Base-by-base conservation (phyloP, 2,888 invertebrate species). In the Folsomia manolachei region DNA sequence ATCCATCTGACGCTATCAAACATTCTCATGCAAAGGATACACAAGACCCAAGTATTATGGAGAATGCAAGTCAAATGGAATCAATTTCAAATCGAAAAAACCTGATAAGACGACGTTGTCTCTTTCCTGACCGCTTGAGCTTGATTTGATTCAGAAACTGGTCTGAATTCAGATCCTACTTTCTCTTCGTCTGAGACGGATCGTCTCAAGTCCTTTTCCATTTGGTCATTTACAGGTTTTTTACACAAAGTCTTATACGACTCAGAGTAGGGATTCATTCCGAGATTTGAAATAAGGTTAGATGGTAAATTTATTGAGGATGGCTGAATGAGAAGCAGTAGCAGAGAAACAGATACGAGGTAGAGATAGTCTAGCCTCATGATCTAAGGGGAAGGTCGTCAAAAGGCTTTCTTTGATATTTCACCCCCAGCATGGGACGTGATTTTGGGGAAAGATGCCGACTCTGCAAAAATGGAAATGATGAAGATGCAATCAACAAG, bases 401-500 rank as follows among this genome's bases (percentile, higher is more conserved):
- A 39, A 39, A 39, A 39, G 39, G 14, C 14, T 39, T 39, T 39
- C 39, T 39, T 39, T 39, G 39, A 39, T 39, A 39, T 39, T 14
- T 39, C 39, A 39, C 39, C 4, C n/a, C 7, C 39, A 39, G 39
- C 7, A 39, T 14, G 39, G 39, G 39, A 39, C 39, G 39, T 66
- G 65, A 66, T 66, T 66, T 2, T 39, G 65, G 2, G 23, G 23
- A 52, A 27, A 64, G 51, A 27, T 24, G 65, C 25, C 51, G 65
- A 66, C 27, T 66, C 65, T 51, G 65, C 65, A 51, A 51, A 66
- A 66, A 66, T 66, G 65, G 65, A 51, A 66, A 66, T 66, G 27
- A 66, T 56, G 56, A 19, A 56, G 56, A 56, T 56, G 56, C 19
- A 56, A 56, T 56, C 56, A 56, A 56, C 4, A 56, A 14, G 64